phyloP scores from a whole-genome alignment of 1,140 invertebrate species.

The Brachionus rubens region DNA sequence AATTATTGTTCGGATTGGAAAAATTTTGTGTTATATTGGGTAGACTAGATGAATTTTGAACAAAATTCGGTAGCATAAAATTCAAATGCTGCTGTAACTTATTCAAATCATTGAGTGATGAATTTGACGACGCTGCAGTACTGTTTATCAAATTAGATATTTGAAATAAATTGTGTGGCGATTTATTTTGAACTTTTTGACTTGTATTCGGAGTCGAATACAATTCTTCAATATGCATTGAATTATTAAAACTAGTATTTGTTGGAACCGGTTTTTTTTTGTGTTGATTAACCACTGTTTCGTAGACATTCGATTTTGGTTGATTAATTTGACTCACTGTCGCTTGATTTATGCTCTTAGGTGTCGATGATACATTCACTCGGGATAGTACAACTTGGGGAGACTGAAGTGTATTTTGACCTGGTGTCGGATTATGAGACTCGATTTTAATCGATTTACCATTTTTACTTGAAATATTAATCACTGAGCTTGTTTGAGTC shows the following conservation, averaged over 20 bases:
- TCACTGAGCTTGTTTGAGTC: background rate
- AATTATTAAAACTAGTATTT: background rate
- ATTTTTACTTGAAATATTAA: slow-evolving; percentile 31
- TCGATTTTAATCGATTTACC: slow-evolving; percentile 24
- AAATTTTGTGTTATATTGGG: background rate
- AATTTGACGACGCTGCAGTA: background rate
- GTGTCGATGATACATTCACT: background rate
- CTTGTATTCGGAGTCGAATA: background rate
- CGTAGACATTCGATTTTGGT: slow-evolving; percentile 4
- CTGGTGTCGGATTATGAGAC: background rate
- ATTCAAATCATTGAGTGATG: background rate
- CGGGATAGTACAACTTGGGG: background rate
- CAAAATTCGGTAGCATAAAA: slow-evolving; percentile 12
- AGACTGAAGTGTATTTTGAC: background rate
- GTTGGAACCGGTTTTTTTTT: background rate
- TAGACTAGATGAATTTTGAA: slow-evolving; percentile 7
- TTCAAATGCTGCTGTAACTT: slow-evolving; percentile 21
- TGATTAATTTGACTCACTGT: background rate
- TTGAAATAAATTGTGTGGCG: slow-evolving; percentile 21
- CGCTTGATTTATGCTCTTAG: background rate
- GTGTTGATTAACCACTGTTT: background rate
- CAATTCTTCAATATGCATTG: background rate
- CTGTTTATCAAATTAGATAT: slow-evolving; percentile 11
- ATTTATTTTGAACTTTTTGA: background rate
- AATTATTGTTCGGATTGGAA: background rate